Base-by-base conservation (phyloP, 2,113 vertebrate genomes). In the Glaucidium brasilianum region DNA sequence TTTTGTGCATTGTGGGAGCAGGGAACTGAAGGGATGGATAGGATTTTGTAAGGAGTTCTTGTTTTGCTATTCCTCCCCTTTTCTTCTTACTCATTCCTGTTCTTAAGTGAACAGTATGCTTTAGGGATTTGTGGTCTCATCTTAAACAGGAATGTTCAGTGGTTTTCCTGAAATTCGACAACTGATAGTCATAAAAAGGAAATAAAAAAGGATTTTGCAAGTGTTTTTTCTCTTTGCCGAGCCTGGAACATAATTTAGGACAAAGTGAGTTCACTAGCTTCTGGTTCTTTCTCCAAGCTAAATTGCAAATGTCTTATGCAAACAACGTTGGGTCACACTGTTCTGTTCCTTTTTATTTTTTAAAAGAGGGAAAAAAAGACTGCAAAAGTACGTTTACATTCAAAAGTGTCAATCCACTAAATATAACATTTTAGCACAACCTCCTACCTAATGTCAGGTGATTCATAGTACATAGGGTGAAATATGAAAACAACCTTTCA, bases 401-500 rank as follows among this genome's bases (percentile, higher is more conserved):
- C 19, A 9, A 20, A 93, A 90, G 22, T 53, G 19, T 68, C 62
- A 88, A 1, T 79, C 29, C 20, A 18, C 20, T 73, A 62, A 72
- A 56, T 79, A 37, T 2, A 62, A 39, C 22, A 19, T 29, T 72
- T 79, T 91, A 34, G 77, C 43, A 30, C 14, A 58, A 30, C 12
- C n/a, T 22, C 22, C 5, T 76, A 2, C 25, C 15, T 87, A 15
- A 26, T 80, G 18, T 43, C 25, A 69, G 25, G 12, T 0, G 0
- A 39, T 63, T 66, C 21, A 15, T 21, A 77, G 19, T 89, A n/a
- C 15, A 9, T 8, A 52, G 34, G 12, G 30, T 3, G 10, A 90
- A 56, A 37, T 26, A 83, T 13, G 63, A 85, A 69, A 90, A 66
- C 0, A 19, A 53, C 32, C 25, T 88, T 84, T 92, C n/a, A 19